Percentiles rank a stretch among this genome's conserved stretches.
Conservation (phyloP, 2,888 invertebrate species). For the Amaurobius ferox region DNA sequence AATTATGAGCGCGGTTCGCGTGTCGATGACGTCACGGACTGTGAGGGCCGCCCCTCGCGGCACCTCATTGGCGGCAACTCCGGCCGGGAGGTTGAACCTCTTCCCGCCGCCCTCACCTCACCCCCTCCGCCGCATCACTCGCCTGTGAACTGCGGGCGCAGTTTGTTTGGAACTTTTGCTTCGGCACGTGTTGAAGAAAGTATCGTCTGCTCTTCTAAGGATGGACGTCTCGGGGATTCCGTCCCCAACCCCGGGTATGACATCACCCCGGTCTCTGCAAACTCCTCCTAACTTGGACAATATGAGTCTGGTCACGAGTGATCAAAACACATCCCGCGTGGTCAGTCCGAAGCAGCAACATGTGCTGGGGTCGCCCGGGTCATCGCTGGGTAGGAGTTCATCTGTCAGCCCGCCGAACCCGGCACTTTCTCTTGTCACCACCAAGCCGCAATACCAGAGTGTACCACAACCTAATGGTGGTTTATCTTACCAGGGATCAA, state of each 20-base stretch:
- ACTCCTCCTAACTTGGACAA: slow-evolving; percentile 70
- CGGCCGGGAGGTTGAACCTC: slow-evolving; percentile 39
- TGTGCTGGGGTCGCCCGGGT: slow-evolving; percentile 32
- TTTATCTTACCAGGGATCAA: slow-evolving; percentile 13
- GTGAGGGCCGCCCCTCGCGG: slow-evolving; percentile 43
- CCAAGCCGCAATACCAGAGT: slow-evolving; percentile 31
- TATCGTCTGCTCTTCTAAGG: slow-evolving; percentile 21
- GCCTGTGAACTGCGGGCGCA: slow-evolving; percentile 39
- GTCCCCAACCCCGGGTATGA: slow-evolving; percentile 51
- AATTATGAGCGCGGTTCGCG: slow-evolving; percentile 67
- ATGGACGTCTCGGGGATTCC: slow-evolving; percentile 57
- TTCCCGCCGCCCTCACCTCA: slow-evolving; percentile 21
- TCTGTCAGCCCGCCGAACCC: slow-evolving; percentile 60
- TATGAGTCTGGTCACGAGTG: slow-evolving; percentile 34
- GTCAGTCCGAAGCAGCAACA: slow-evolving; percentile 66
- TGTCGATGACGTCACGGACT: slow-evolving; percentile 59
- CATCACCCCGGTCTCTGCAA: slow-evolving; percentile 65
- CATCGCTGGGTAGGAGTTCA: slow-evolving; percentile 55
- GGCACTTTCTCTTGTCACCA: slow-evolving; percentile 52
- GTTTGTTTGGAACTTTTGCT: slow-evolving; percentile 55
- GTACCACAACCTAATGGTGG: slow-evolving; percentile 32
- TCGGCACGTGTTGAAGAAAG: slow-evolving; percentile 47
- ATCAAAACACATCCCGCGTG: slow-evolving; percentile 31
- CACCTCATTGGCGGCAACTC: slow-evolving; percentile 46
- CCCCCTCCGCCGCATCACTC: slow-evolving; percentile 33